Conservation (phyloP, 2,888 invertebrate species). For the Eustalomyia histrio region DNA sequence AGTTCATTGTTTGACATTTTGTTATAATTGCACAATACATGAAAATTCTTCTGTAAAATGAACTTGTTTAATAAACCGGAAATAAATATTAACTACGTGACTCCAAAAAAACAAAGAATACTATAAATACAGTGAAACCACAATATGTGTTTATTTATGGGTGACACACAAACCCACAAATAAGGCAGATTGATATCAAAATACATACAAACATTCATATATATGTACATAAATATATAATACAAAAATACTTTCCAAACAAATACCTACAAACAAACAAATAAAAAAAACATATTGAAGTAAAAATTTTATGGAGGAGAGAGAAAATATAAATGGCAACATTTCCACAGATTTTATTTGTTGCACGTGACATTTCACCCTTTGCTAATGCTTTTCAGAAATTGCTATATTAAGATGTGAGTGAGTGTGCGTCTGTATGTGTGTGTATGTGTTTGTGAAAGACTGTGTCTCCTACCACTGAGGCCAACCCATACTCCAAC, state of each 20-base stretch:
- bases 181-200: constrained; percentile 2
- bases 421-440: not conserved
- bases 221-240: not conserved
- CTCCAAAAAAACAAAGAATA: constrained; percentile 25
- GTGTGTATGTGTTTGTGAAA: too few relatives aligned
- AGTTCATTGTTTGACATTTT: not conserved
- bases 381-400: constrained; percentile 35
- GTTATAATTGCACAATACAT: not conserved
- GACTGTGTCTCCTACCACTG: not conserved
- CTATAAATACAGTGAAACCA: constrained; percentile 37
- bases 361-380: constrained; percentile 58
- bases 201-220: not conserved
- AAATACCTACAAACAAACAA: not conserved
- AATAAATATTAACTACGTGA: constrained; percentile 52
- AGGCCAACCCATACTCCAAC: not conserved
- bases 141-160: constrained; percentile 21
- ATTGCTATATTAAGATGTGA: not conserved
- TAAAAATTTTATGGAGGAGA: not conserved
- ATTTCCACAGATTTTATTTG: constrained; percentile 60
- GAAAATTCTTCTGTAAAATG: constrained; percentile 39
- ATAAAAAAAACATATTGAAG: not conserved
- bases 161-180: constrained; percentile 14
- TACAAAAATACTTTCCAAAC: not conserved
- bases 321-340: constrained; percentile 32
- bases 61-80: constrained; percentile 52